A percentile compares a stretch with the other conserved stretches of the same genome.
Evolutionary conservation across 1,140 invertebrate species (phyloP).

Genomic region (Nephotettix cincticeps): DNA sequence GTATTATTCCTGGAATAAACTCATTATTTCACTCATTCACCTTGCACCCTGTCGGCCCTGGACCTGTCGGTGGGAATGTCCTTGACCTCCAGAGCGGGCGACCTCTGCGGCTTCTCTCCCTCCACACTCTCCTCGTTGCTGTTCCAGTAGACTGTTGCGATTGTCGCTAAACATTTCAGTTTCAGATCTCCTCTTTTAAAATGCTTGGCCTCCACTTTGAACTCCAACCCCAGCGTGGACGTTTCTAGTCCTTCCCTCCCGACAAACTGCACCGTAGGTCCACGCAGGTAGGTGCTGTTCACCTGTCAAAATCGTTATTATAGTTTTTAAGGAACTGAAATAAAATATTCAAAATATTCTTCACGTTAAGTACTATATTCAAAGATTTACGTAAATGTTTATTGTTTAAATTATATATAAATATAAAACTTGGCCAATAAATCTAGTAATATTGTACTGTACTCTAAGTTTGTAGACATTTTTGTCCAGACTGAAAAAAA

Average conservation of each 20-base stretch:
- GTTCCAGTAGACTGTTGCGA: constrained; percentile 77
- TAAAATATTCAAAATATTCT: too few species aligned
- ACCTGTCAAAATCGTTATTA: constrained; percentile 50
- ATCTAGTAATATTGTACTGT: too few species aligned
- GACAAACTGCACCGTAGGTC: constrained; percentile 50
- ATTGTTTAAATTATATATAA: too few species aligned
- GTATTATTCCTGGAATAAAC: too few species aligned
- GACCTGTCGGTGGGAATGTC: constrained; percentile 49
- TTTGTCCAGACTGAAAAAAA: too few species aligned
- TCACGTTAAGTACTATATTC: too few species aligned
- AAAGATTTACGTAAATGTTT: too few species aligned
- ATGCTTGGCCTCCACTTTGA: constrained; percentile 71
- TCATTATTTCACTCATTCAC: too few species aligned
- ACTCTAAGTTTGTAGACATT: too few species aligned
- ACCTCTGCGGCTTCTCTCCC: constrained; percentile 62
- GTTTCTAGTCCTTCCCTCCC: constrained; percentile 67
- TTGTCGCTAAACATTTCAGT: constrained; percentile 83
- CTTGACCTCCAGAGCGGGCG: constrained; percentile 62
- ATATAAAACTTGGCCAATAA: too few species aligned
- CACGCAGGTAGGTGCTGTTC: constrained; percentile 53
- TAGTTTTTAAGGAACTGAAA: too few species aligned
- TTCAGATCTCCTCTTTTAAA: constrained; percentile 81
- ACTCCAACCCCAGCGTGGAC: constrained; percentile 66
- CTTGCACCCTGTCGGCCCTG: constrained; percentile 52
- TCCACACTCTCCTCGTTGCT: constrained; percentile 83